Conservation (phyloP, 1,140 invertebrate genomes). For the Globodera ellingtonae region DNA sequence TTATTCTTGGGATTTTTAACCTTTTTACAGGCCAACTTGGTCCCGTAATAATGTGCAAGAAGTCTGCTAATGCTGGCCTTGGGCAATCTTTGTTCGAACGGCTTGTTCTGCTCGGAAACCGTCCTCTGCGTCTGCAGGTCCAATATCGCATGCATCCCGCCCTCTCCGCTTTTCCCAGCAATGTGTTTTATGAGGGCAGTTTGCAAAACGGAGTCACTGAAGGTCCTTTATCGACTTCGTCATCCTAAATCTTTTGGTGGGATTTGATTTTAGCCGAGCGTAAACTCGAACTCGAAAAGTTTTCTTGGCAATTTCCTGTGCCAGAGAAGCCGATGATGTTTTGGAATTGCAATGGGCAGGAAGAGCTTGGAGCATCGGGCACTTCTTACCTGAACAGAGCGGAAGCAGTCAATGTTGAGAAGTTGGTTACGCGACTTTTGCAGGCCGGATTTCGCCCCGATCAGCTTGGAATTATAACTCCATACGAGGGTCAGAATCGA, state of each 20-base stretch:
- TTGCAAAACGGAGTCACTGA: slow-evolving; percentile 97
- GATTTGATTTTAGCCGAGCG: slow-evolving; percentile 75
- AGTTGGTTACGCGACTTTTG: slow-evolving; percentile 88
- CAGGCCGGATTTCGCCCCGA: slow-evolving; percentile 92
- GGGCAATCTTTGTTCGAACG: slow-evolving; percentile 96
- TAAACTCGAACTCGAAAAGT: slow-evolving; percentile 78
- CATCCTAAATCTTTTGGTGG: neutral
- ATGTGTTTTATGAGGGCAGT: slow-evolving; percentile 99
- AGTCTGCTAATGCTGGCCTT: slow-evolving; percentile 91
- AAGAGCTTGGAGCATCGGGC: slow-evolving; percentile 96
- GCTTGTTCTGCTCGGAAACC: slow-evolving; percentile 90
- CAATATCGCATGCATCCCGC: slow-evolving; percentile 98
- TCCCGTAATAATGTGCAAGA: slow-evolving; percentile 86
- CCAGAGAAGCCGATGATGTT: slow-evolving; percentile 98
- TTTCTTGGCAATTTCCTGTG: slow-evolving; percentile 97
- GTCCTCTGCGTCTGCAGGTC: slow-evolving; percentile 85
- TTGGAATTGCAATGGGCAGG: slow-evolving; percentile 90
- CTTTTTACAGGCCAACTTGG: slow-evolving; percentile 30
- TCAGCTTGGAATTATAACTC: slow-evolving; percentile 73
- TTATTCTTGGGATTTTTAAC: neutral
- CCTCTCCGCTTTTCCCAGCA: slow-evolving; percentile 92
- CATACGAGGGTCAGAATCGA: slow-evolving; percentile 6
- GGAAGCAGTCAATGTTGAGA: slow-evolving; percentile 97
- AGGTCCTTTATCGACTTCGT: slow-evolving; percentile 66
- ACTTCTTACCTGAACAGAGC: slow-evolving; percentile 97